Percentiles rank a stretch among this genome's conserved stretches.
Evolutionary conservation across 2,888 invertebrate genomes (phyloP).

Genomic region (Tenodera sinensis): DNA sequence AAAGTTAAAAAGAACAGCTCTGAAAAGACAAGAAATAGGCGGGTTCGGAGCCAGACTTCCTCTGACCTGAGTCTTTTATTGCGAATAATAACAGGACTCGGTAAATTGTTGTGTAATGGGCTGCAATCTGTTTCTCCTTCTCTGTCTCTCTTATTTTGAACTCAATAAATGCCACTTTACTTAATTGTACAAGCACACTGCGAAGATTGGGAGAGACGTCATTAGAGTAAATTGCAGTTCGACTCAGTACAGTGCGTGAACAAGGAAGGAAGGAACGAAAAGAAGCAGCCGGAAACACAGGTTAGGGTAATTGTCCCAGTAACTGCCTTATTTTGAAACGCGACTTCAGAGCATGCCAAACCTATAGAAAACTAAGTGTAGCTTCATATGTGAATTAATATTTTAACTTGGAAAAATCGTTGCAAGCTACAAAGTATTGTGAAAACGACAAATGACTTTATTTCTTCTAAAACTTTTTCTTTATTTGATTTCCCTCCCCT

Average conservation of each 20-base stretch:
- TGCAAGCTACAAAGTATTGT: no score
- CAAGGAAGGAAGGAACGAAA: neutral
- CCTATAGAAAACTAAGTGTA: no score
- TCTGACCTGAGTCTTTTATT: neutral
- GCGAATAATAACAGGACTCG: neutral
- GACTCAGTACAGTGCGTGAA: neutral
- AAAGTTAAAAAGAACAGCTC: neutral
- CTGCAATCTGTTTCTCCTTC: neutral
- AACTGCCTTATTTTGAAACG: no score
- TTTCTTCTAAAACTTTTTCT: no score
- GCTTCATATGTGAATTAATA: no score
- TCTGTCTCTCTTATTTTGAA: neutral
- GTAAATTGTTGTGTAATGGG: neutral
- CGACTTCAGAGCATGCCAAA: no score
- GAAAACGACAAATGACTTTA: no score
- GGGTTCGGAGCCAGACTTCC: neutral
- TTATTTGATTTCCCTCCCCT: no score
- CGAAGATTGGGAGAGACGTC: neutral
- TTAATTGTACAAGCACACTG: neutral
- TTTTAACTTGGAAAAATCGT: no score
- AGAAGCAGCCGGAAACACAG: neutral
- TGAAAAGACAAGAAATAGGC: neutral
- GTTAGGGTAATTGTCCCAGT: neutral
- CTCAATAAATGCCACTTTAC: constrained; percentile 8
- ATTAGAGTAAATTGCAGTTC: constrained; percentile 14